Evolutionary conservation across 2,888 invertebrate species (phyloP).

Genomic region (Pseudanteris insignis): DNA sequence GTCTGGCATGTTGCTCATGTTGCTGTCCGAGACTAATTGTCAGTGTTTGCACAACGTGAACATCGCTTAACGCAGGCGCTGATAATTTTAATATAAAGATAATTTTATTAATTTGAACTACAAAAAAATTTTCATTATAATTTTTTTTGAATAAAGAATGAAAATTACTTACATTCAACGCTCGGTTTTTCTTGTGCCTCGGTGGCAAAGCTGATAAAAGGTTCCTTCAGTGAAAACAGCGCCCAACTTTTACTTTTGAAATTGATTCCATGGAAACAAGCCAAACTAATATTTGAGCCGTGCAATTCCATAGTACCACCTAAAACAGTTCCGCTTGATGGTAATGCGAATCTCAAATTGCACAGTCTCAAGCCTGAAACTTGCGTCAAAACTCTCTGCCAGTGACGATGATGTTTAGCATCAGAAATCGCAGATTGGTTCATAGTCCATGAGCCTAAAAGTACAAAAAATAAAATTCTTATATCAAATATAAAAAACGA

Average conservation of each 20-base stretch:
- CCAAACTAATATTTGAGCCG: slow-evolving; percentile 90
- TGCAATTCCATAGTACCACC: slow-evolving; percentile 90
- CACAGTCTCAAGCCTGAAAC: slow-evolving; percentile 84
- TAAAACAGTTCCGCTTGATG: slow-evolving; percentile 79
- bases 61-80: slow-evolving; percentile 71
- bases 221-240: slow-evolving; percentile 90
- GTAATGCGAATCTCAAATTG: slow-evolving; percentile 75
- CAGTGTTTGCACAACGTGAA: slow-evolving; percentile 89
- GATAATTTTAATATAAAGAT: too few relatives aligned
- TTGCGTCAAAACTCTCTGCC: slow-evolving; percentile 88
- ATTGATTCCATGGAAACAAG: slow-evolving; percentile 97
- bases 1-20: slow-evolving; percentile 72
- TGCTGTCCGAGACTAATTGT: slow-evolving; percentile 86
- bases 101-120: too few relatives aligned
- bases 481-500: too few relatives aligned
- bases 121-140: slow-evolving; percentile 11
- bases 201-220: slow-evolving; percentile 90
- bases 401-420: slow-evolving; percentile 89
- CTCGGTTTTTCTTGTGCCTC: slow-evolving; percentile 89
- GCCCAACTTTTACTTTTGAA: slow-evolving; percentile 97
- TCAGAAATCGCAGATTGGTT: slow-evolving; percentile 69
- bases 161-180: slow-evolving; percentile 70
- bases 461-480: too few relatives aligned
- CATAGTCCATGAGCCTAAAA: slow-evolving; percentile 55
- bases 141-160: slow-evolving; percentile 10